A percentile compares a stretch with the other conserved stretches of the same genome.
Evolutionary conservation across 2,113 vertebrate genomes (phyloP).

Genomic region (Varanus komodoensis): DNA sequence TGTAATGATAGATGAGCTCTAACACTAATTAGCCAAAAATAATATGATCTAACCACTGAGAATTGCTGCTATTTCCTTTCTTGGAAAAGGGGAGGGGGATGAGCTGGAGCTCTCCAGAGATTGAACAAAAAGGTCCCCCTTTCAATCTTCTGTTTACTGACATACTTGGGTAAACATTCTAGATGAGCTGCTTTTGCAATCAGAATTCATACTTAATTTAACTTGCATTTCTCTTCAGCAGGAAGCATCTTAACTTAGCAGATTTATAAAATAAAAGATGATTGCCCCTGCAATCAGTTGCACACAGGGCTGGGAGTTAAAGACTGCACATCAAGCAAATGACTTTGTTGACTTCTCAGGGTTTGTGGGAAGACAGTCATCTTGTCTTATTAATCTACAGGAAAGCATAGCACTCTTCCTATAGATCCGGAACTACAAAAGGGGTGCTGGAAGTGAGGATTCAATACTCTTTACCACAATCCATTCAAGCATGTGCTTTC

Average conservation of each 20-base stretch:
- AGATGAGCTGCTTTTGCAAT: constrained; percentile 16
- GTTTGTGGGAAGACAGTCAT: constrained; percentile 45
- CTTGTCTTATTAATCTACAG: constrained; percentile 54
- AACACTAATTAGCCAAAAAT: not conserved
- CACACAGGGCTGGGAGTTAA: constrained; percentile 71
- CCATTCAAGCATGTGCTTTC: not conserved
- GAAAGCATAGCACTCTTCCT: constrained; percentile 54
- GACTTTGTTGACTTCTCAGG: constrained; percentile 67
- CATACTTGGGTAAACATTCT: not conserved
- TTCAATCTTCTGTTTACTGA: constrained; percentile 45
- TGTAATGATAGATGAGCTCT: not conserved
- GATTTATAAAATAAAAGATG: constrained; percentile 56
- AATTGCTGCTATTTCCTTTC: constrained; percentile 37
- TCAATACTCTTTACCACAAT: constrained; percentile 5
- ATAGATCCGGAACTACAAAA: constrained; percentile 33
- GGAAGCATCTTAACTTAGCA: constrained; percentile 71
- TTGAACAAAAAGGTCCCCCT: constrained; percentile 26
- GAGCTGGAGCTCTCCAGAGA: not conserved
- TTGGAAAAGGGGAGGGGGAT: not conserved
- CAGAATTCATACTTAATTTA: constrained; percentile 54
- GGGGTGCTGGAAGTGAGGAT: not conserved
- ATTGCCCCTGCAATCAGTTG: constrained; percentile 69
- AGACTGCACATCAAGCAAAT: constrained; percentile 65
- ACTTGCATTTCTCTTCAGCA: constrained; percentile 63
- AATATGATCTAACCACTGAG: not conserved